These are phyloP conservation scores for Sorex maritimensis DNA, from an alignment of 2,797 vertebrate species.

Conservation along the genomic window DNA sequence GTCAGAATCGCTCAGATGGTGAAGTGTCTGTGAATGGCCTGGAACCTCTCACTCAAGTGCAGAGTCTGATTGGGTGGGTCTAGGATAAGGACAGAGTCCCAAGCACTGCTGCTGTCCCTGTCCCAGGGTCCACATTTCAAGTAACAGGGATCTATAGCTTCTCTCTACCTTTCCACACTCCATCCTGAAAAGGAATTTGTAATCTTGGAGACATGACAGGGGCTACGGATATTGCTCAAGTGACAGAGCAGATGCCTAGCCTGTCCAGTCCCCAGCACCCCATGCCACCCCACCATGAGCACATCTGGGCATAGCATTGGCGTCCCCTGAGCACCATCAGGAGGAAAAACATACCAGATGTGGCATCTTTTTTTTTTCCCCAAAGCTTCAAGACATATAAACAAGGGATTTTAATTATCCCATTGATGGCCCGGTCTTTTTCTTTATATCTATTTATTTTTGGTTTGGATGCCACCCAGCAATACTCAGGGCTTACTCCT, in stretches of 20 bases:
- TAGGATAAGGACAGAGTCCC: neutral
- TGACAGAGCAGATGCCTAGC: too few relatives aligned
- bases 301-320: too few relatives aligned
- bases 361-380: too few relatives aligned
- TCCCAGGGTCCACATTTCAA: neutral
- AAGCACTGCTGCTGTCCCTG: neutral
- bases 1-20: conserved; percentile 1
- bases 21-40: neutral
- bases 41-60: neutral
- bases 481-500: too few relatives aligned
- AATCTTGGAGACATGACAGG: neutral
- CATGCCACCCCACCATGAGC: too few relatives aligned
- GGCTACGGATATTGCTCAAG: too few relatives aligned
- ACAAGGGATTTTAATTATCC: neutral
- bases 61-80: neutral
- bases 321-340: too few relatives aligned
- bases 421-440: neutral
- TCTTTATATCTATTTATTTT: neutral
- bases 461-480: too few relatives aligned
- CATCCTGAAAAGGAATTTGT: neutral
- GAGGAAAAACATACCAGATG: too few relatives aligned
- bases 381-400: neutral
- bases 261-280: too few relatives aligned
- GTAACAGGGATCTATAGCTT: neutral
- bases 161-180: neutral